Evolutionary conservation across 2,797 vertebrate species (phyloP).

Genomic region (Falco naumanni): DNA sequence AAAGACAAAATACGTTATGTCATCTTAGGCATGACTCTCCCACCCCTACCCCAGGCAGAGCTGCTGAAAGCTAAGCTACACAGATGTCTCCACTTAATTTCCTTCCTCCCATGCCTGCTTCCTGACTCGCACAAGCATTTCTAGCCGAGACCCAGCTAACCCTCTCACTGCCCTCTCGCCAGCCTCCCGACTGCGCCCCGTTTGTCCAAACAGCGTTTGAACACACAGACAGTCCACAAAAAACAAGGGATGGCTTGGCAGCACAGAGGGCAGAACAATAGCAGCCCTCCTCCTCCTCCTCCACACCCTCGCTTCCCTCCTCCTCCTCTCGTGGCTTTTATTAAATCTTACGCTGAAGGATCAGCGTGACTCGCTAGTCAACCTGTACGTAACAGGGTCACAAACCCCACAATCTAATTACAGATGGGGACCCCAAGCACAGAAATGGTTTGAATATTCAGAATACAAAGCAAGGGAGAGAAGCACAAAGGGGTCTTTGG

Average conservation of each 20-base stretch:
- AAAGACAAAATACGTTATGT: constrained; percentile 57
- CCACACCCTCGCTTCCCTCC: neutral
- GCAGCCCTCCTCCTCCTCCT: constrained; percentile 64
- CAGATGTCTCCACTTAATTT: constrained; percentile 74
- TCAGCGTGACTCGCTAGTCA: neutral
- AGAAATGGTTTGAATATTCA: neutral
- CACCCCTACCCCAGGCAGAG: constrained; percentile 56
- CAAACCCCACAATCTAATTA: neutral
- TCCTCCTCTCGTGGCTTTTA: constrained; percentile 1
- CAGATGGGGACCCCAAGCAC: neutral
- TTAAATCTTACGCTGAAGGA: constrained; percentile 21
- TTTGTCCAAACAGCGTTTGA: constrained; percentile 17
- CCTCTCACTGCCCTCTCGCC: constrained; percentile 14
- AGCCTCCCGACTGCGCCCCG: neutral
- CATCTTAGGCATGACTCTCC: constrained; percentile 55
- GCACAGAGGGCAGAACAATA: constrained; percentile 59
- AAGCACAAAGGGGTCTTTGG: constrained; percentile 36
- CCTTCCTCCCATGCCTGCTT: constrained; percentile 70
- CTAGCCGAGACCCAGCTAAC: constrained; percentile 34
- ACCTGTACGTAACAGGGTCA: neutral
- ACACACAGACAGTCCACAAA: constrained; percentile 26
- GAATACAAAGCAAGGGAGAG: neutral
- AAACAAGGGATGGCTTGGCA: constrained; percentile 45
- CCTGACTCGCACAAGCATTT: constrained; percentile 9
- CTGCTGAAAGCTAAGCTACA: constrained; percentile 50